Conservation (phyloP, 2,113 vertebrate species). For the zebrafish (Danio rerio) region DNA sequence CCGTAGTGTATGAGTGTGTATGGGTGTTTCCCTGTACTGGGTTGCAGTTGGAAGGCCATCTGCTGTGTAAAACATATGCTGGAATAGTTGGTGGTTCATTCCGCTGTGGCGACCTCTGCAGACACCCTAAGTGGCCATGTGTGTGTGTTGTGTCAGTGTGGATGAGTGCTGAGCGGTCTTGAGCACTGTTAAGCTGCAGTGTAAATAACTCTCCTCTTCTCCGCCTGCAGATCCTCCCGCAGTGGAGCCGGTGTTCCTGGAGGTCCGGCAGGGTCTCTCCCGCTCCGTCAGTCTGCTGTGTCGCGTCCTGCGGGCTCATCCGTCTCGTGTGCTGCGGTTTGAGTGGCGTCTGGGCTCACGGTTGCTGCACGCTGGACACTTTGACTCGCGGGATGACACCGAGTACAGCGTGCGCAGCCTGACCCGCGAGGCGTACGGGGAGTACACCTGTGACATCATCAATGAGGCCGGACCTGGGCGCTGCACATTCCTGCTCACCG, state of each 20-base stretch:
- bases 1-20: too few relatives aligned
- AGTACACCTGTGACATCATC: conserved; percentile 95
- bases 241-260: conserved; percentile 88
- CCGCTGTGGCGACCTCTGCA: too few relatives aligned
- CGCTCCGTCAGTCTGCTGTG: conserved; percentile 90
- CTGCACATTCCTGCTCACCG: conserved; percentile 95
- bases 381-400: conserved; percentile 89
- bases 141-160: too few relatives aligned
- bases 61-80: too few relatives aligned
- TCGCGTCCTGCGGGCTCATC: conserved; percentile 89
- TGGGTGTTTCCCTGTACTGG: too few relatives aligned
- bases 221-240: conserved; percentile 85
- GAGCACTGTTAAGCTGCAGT: too few relatives aligned
- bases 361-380: conserved; percentile 85
- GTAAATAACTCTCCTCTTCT: neutral
- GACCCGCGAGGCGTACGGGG: conserved; percentile 87
- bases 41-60: too few relatives aligned
- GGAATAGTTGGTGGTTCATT: too few relatives aligned
- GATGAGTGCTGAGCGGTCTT: too few relatives aligned
- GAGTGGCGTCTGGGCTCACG: conserved; percentile 92
- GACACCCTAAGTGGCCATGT: too few relatives aligned
- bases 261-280: conserved; percentile 92
- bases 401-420: conserved; percentile 87
- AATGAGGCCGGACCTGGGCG: conserved; percentile 93
- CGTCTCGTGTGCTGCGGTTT: conserved; percentile 89